Conservation (phyloP, 1,140 invertebrate species). For the Branchinecta lynchi region DNA sequence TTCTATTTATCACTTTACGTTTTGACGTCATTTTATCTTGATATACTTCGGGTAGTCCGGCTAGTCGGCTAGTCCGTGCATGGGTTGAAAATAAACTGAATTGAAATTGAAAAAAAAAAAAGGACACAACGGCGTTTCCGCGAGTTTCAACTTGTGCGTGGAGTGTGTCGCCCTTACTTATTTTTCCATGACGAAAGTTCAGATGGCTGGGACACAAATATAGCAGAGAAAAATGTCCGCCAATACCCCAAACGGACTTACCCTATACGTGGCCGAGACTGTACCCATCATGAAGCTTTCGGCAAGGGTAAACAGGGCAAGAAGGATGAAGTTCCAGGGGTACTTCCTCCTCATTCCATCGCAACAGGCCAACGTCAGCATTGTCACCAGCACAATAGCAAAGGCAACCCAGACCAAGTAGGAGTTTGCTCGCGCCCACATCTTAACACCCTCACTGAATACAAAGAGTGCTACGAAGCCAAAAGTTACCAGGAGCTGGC, state of each 20-base stretch:
- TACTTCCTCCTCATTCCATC: constrained; percentile 33
- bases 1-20: too few relatives aligned
- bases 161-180: too few relatives aligned
- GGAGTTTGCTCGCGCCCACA: constrained; percentile 24
- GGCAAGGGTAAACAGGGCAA: constrained; percentile 38
- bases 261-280: constrained; percentile 25
- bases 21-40: too few relatives aligned
- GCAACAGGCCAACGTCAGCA: constrained; percentile 39
- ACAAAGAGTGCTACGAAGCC: constrained; percentile 37
- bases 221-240: too few relatives aligned
- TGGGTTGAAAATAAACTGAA: too few relatives aligned
- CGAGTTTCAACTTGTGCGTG: too few relatives aligned
- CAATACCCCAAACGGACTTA: constrained; percentile 9
- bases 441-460: constrained; percentile 32
- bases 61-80: too few relatives aligned
- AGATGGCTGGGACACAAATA: too few relatives aligned
- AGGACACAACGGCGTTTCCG: too few relatives aligned
- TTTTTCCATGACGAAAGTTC: too few relatives aligned
- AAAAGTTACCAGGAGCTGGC: constrained; percentile 38
- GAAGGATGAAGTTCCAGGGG: constrained; percentile 37
- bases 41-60: too few relatives aligned
- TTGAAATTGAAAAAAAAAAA: too few relatives aligned
- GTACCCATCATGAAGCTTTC: constrained; percentile 59
- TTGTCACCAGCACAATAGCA: constrained; percentile 28
- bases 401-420: constrained; percentile 28